These are phyloP conservation scores for Stenotaenia linearis DNA, from an alignment of 2,888 invertebrate species.

Conservation along the genomic window DNA sequence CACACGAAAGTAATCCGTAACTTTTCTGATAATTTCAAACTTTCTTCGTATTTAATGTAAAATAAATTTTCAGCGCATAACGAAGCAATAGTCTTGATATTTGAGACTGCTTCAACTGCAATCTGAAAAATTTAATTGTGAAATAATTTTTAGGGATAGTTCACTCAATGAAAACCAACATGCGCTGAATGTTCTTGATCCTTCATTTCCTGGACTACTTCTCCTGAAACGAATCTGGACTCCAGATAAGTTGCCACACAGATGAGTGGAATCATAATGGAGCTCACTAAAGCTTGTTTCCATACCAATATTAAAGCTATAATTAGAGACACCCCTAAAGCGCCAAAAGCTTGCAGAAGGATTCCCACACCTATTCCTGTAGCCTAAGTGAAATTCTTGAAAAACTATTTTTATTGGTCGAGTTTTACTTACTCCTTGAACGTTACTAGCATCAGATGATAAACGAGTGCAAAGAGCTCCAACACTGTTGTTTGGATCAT, in stretches of 20 bases:
- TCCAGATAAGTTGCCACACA: slow-evolving; percentile 62
- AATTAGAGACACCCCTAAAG: slow-evolving; percentile 54
- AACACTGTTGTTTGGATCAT: slow-evolving; percentile 61
- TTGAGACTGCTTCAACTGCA: slow-evolving; percentile 68
- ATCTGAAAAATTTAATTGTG: slow-evolving; percentile 48
- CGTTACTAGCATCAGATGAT: slow-evolving; percentile 67
- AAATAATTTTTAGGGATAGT: too few species aligned
- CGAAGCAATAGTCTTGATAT: slow-evolving; percentile 59
- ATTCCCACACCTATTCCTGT: slow-evolving; percentile 56
- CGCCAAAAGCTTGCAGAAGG: slow-evolving; percentile 57
- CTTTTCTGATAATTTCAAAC: slow-evolving; percentile 57
- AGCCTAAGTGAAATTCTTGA: neutral
- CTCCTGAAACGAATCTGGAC: slow-evolving; percentile 59
- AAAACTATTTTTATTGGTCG: neutral
- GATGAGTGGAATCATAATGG: slow-evolving; percentile 62
- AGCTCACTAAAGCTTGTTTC: slow-evolving; percentile 64
- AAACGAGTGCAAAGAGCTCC: slow-evolving; percentile 64
- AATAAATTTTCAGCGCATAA: slow-evolving; percentile 60
- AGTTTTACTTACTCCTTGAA: slow-evolving; percentile 60
- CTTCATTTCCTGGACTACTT: slow-evolving; percentile 56
- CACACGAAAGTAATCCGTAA: too few species aligned
- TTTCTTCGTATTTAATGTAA: slow-evolving; percentile 56
- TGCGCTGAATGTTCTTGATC: slow-evolving; percentile 63
- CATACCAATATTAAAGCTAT: slow-evolving; percentile 61
- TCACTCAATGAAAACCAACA: slow-evolving; percentile 47